These are phyloP conservation scores for Monopterus albus DNA, from an alignment of 2,113 vertebrate species.

Conservation along the genomic window DNA sequence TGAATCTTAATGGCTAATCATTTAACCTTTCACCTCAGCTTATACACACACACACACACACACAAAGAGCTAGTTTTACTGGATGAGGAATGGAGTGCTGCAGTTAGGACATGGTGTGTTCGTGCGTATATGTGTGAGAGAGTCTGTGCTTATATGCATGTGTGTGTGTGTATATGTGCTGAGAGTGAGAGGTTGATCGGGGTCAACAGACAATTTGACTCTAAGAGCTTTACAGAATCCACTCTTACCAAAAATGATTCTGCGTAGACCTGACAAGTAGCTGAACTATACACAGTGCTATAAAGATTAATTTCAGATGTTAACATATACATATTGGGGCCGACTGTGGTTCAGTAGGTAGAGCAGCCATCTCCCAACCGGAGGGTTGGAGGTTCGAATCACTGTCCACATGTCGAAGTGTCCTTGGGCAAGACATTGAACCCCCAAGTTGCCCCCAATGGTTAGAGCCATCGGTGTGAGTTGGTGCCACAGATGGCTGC, in stretches of 20 bases:
- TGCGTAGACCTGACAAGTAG: background rate
- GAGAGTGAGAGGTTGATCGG: slow-evolving; percentile 47
- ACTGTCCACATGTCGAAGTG: too few relatives aligned
- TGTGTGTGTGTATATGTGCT: background rate
- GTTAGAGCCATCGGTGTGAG: too few relatives aligned
- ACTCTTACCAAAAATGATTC: slow-evolving; percentile 20
- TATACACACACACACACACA: slow-evolving; percentile 4
- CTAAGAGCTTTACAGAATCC: slow-evolving; percentile 45
- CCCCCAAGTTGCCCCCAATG: too few relatives aligned
- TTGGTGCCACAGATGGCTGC: too few relatives aligned
- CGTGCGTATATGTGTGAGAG: background rate
- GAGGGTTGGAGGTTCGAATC: too few relatives aligned
- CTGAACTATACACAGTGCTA: background rate
- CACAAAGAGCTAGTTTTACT: slow-evolving; percentile 43
- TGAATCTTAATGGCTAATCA: slow-evolving; percentile 70
- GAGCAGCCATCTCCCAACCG: too few relatives aligned
- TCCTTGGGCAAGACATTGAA: too few relatives aligned
- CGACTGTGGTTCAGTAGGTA: too few relatives aligned
- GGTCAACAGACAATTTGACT: slow-evolving; percentile 65
- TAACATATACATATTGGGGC: background rate
- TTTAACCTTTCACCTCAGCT: slow-evolving; percentile 68
- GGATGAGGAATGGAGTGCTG: slow-evolving; percentile 49
- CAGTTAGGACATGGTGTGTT: slow-evolving; percentile 40
- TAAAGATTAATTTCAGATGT: background rate
- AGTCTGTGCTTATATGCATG: background rate